Conservation (phyloP, 2,113 vertebrate species). For the Onychostoma macrolepis region DNA sequence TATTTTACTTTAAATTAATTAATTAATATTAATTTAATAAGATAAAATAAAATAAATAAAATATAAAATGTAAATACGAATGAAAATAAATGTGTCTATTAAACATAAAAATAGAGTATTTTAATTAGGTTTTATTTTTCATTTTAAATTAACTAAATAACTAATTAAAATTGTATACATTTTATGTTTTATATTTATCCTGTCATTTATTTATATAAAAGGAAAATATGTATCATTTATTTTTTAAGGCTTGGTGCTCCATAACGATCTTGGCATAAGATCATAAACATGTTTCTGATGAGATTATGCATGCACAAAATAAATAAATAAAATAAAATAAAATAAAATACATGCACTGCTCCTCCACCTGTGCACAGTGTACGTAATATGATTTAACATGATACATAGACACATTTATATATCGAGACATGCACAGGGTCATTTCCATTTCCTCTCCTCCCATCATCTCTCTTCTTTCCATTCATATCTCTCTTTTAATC, state of each 20-base stretch:
- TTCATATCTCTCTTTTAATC: conserved; percentile 3
- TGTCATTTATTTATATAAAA: background rate
- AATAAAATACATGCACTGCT: background rate
- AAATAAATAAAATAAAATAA: background rate
- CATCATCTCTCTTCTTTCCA: background rate
- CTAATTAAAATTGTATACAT: background rate
- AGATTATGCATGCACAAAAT: background rate
- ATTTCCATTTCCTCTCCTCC: conserved; percentile 9
- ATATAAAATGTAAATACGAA: no score
- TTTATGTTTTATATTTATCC: background rate
- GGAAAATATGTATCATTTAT: background rate
- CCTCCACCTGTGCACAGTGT: background rate
- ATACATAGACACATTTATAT: background rate
- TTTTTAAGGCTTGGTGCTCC: background rate
- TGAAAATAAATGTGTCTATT: background rate
- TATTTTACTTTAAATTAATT: background rate
- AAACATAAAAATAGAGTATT: background rate
- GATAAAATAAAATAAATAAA: no score
- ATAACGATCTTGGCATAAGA: background rate
- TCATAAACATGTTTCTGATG: background rate
- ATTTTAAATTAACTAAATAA: background rate
- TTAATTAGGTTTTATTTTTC: background rate
- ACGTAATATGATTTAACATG: background rate
- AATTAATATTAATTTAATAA: background rate
- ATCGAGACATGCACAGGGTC: background rate